Evolutionary conservation across 92 coral and sea anemone species (phyloP).

Genomic region (Plumapathes pennacea): DNA sequence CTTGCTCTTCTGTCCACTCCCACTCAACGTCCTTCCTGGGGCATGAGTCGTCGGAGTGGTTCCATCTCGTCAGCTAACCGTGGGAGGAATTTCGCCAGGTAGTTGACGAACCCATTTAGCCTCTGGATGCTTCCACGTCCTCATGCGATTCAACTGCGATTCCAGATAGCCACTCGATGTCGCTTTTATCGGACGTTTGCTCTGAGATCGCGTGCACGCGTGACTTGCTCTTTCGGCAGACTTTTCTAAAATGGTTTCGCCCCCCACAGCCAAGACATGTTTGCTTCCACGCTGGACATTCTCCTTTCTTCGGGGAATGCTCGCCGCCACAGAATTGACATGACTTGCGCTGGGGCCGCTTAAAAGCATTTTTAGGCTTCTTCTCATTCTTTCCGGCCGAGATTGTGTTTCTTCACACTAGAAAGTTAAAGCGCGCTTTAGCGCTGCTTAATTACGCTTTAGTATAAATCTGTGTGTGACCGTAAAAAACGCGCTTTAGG

Average conservation of each 20-base stretch:
- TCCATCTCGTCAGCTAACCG: slow-evolving; percentile 36
- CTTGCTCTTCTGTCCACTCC: slow-evolving; percentile 30
- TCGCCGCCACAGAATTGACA: too few relatives aligned
- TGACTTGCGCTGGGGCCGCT: too few relatives aligned
- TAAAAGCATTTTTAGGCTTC: not conserved
- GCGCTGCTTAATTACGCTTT: too few relatives aligned
- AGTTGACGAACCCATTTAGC: slow-evolving; percentile 33
- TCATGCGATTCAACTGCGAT: slow-evolving; percentile 31
- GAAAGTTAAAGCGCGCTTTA: too few relatives aligned
- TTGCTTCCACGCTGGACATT: slow-evolving; percentile 51
- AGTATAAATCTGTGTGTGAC: too few relatives aligned
- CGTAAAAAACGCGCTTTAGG: too few relatives aligned
- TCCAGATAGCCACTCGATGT: slow-evolving; percentile 9
- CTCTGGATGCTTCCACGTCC: slow-evolving; percentile 38
- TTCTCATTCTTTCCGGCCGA: slow-evolving; percentile 4
- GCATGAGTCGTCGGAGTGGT: slow-evolving; percentile 24
- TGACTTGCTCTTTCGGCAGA: slow-evolving; percentile 20
- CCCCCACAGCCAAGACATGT: slow-evolving; percentile 23
- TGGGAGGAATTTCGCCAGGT: slow-evolving; percentile 45
- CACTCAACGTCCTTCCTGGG: slow-evolving; percentile 23
- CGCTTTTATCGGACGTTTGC: slow-evolving; percentile 24
- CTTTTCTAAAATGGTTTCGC: slow-evolving; percentile 29
- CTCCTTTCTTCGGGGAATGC: slow-evolving; percentile 11
- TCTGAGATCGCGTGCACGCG: slow-evolving; percentile 17
- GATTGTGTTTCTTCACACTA: too few relatives aligned